phyloP scores from a whole-genome alignment of 2,888 invertebrate genomes.

The Hoplodrina blanda region DNA sequence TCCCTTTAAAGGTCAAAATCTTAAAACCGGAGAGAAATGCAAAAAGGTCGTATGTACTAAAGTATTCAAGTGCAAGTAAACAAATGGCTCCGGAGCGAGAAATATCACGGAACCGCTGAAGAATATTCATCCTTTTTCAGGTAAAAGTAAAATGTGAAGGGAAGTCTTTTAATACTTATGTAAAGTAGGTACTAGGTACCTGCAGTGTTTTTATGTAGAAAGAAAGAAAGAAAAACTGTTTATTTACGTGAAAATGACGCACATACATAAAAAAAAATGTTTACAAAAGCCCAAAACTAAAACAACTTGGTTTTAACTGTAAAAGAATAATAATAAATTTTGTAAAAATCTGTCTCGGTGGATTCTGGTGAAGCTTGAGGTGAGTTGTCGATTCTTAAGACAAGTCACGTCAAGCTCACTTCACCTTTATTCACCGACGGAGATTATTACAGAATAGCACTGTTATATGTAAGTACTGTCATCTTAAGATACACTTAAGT shows the following conservation, averaged over 20 bases:
- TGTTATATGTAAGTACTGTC: too few relatives aligned
- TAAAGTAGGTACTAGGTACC: slow-evolving; percentile 1
- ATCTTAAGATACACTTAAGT: too few relatives aligned
- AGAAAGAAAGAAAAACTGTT: not conserved
- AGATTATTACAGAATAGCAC: too few relatives aligned
- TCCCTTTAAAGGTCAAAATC: slow-evolving; percentile 22
- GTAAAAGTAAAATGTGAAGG: slow-evolving; percentile 42
- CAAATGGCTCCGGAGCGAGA: slow-evolving; percentile 60
- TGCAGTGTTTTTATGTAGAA: not conserved
- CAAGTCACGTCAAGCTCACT: not conserved
- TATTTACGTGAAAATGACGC: too few relatives aligned
- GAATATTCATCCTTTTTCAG: slow-evolving; percentile 46
- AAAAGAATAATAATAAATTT: too few relatives aligned
- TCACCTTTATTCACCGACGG: not conserved
- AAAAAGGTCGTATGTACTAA: slow-evolving; percentile 62
- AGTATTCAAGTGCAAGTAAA: slow-evolving; percentile 65
- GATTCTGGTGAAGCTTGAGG: not conserved
- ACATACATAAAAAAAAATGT: too few relatives aligned
- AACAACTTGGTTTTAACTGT: too few relatives aligned
- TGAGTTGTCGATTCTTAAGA: not conserved
- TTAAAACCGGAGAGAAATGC: slow-evolving; percentile 46
- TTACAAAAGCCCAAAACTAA: too few relatives aligned
- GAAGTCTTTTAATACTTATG: slow-evolving; percentile 43
- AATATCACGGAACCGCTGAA: slow-evolving; percentile 59
- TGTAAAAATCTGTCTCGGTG: not conserved